phyloP scores from a whole-genome alignment of 92 coral and sea anemone genomes.

The Heteractis magnifica region DNA sequence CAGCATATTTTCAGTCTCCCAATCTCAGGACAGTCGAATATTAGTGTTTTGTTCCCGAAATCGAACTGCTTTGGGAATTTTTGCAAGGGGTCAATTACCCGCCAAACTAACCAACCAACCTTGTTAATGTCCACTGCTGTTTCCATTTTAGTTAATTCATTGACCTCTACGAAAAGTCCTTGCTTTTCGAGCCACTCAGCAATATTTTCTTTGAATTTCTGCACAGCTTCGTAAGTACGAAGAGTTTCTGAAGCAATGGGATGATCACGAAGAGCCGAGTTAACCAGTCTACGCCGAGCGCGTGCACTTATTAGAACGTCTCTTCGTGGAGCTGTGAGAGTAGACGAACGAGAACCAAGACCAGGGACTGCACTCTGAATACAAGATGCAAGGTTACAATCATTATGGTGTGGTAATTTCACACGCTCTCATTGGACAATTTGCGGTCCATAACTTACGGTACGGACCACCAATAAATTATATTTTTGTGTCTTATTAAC shows the following conservation, averaged over 20 bases:
- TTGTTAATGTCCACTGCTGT: constrained; percentile 60
- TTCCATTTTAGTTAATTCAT: constrained; percentile 48
- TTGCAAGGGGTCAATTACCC: background rate
- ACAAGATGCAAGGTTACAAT: too few relatives aligned
- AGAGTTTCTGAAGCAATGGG: constrained; percentile 83
- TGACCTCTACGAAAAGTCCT: constrained; percentile 66
- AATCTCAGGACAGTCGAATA: too few relatives aligned
- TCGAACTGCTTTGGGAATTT: too few relatives aligned
- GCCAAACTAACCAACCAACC: constrained; percentile 37
- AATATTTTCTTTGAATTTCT: constrained; percentile 59
- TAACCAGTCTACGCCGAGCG: constrained; percentile 84
- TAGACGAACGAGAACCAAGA: constrained; percentile 27
- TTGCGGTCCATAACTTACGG: too few relatives aligned
- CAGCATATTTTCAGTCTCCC: too few relatives aligned
- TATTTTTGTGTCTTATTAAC: too few relatives aligned
- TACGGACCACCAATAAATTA: too few relatives aligned
- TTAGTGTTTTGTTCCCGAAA: background rate
- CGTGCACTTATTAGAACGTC: constrained; percentile 78
- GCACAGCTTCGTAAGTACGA: constrained; percentile 73
- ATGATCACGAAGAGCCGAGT: constrained; percentile 81
- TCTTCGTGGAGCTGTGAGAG: constrained; percentile 51
- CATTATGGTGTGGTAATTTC: too few relatives aligned
- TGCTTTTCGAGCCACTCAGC: constrained; percentile 69
- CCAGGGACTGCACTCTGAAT: constrained; percentile 2
- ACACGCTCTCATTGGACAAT: too few relatives aligned